A percentile compares a stretch with the other conserved stretches of the same genome.
Conservation (phyloP, 1,140 invertebrate species). For the Cydia amplana region DNA sequence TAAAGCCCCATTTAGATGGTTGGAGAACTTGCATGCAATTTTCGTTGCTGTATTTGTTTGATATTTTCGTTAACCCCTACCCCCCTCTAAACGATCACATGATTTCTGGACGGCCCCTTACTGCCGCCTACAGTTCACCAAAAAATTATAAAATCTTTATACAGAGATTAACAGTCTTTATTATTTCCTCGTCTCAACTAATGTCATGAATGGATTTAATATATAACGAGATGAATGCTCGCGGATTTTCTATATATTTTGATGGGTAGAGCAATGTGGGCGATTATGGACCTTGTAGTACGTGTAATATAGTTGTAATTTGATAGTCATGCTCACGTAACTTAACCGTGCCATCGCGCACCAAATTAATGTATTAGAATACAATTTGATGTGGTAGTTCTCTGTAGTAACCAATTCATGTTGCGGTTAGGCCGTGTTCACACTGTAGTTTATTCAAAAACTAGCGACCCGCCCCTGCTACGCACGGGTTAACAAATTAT, state of each 20-base stretch:
- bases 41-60: too few species aligned
- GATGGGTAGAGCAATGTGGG: constrained; percentile 9
- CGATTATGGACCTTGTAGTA: constrained; percentile 20
- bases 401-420: constrained; percentile 34
- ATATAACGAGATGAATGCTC: constrained; percentile 1
- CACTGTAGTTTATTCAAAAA: too few species aligned
- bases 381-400: constrained; percentile 39
- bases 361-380: constrained; percentile 51
- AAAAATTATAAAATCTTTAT: neutral
- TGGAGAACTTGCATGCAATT: too few species aligned
- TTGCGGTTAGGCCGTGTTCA: constrained; percentile 28
- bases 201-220: constrained; percentile 26
- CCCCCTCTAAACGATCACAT: too few species aligned
- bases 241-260: constrained; percentile 38
- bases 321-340: constrained; percentile 49
- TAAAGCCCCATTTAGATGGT: too few species aligned
- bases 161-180: neutral
- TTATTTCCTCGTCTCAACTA: neutral
- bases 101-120: too few species aligned
- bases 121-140: too few species aligned
- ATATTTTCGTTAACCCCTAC: too few species aligned
- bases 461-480: too few species aligned
- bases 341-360: constrained; percentile 54
- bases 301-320: constrained; percentile 39
- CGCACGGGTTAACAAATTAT: too few species aligned